Evolutionary conservation across 2,113 vertebrate genomes (phyloP).

Genomic region (Uria lomvia): DNA sequence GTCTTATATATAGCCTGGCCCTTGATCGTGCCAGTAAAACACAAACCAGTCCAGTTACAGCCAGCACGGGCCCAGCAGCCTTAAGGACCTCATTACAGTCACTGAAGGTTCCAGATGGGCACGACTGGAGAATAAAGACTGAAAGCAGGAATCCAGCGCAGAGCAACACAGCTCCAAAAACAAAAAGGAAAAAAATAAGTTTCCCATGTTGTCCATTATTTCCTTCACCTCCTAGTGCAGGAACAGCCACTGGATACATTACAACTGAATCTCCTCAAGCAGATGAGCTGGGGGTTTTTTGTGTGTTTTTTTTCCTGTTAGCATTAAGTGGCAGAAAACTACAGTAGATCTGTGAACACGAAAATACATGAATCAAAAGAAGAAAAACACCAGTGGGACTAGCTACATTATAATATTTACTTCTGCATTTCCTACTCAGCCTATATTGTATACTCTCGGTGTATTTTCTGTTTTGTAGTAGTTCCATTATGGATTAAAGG

Average conservation of each 20-base stretch:
- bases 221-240: slow-evolving; percentile 25
- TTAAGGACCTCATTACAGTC: slow-evolving; percentile 71
- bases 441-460: neutral
- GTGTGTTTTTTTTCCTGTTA: neutral
- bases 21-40: slow-evolving; percentile 75
- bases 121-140: slow-evolving; percentile 75
- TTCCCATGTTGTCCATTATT: slow-evolving; percentile 46
- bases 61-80: slow-evolving; percentile 69
- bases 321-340: slow-evolving; percentile 4
- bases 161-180: slow-evolving; percentile 70
- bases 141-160: slow-evolving; percentile 76
- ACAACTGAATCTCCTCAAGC: neutral
- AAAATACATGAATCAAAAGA: slow-evolving; percentile 2
- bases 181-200: slow-evolving; percentile 74
- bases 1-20: slow-evolving; percentile 63
- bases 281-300: neutral
- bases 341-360: slow-evolving; percentile 27
- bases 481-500: neutral
- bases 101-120: slow-evolving; percentile 47
- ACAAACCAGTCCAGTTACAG: slow-evolving; percentile 63
- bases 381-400: neutral
- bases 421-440: neutral
- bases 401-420: neutral
- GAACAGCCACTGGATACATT: slow-evolving; percentile 68
- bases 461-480: neutral